Evolutionary conservation across 2,888 invertebrate species (phyloP).

Genomic region (Girardia tigrina): DNA sequence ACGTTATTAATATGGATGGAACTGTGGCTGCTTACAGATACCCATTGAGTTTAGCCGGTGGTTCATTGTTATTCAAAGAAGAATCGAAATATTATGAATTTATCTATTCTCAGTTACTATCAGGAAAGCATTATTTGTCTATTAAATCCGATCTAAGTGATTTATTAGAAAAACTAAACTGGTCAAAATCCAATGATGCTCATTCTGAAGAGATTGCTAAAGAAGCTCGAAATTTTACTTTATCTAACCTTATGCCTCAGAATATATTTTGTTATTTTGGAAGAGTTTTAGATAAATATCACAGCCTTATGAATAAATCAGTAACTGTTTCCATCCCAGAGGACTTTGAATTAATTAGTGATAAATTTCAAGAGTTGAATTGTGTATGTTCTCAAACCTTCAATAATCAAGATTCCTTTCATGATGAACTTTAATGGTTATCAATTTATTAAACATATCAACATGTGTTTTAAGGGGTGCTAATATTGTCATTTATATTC

Average conservation of each 20-base stretch:
- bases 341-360: not conserved
- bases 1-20: constrained; percentile 81
- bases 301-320: not conserved
- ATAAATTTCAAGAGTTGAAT: not conserved
- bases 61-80: constrained; percentile 75
- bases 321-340: not conserved
- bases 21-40: constrained; percentile 87
- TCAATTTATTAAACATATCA: too few relatives aligned
- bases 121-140: not conserved
- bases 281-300: not conserved
- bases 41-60: constrained; percentile 75
- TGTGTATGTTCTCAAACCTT: not conserved
- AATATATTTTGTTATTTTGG: not conserved
- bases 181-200: not conserved
- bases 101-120: constrained; percentile 58
- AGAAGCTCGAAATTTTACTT: not conserved
- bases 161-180: not conserved
- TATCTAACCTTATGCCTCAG: not conserved
- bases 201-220: not conserved
- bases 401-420: too few relatives aligned
- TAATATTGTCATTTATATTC: too few relatives aligned
- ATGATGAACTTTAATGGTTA: too few relatives aligned
- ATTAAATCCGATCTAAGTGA: not conserved
- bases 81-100: constrained; percentile 83
- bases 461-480: too few relatives aligned